Percentiles rank a stretch among this genome's conserved stretches.
Evolutionary conservation across 2,797 vertebrate genomes (phyloP).

Genomic region (Agapornis canus): DNA sequence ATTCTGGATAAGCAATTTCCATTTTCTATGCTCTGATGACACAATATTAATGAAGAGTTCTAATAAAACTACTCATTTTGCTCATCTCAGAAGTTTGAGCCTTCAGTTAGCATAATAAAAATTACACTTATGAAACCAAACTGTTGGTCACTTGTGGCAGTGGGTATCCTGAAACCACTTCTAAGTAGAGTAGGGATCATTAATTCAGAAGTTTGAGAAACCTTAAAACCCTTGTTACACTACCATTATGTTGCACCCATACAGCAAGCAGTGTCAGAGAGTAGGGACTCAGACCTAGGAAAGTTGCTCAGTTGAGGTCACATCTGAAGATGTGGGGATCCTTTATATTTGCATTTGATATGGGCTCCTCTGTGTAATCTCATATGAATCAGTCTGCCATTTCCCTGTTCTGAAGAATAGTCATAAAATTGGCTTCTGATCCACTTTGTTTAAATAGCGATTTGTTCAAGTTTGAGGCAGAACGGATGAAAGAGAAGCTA

Average conservation of each 20-base stretch:
- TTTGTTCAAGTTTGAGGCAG: not conserved
- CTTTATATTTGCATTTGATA: not conserved
- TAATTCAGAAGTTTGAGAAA: not conserved
- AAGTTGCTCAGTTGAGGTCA: not conserved
- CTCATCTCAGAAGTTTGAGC: slow-evolving; percentile 25
- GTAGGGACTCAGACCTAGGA: not conserved
- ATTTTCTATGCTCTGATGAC: slow-evolving; percentile 2
- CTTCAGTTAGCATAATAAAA: not conserved
- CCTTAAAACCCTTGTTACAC: not conserved
- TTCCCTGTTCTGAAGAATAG: not conserved
- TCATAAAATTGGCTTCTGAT: not conserved
- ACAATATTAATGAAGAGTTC: not conserved
- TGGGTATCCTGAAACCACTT: not conserved
- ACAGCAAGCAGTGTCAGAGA: not conserved
- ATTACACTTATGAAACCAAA: not conserved
- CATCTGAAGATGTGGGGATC: not conserved
- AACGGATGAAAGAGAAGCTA: not conserved
- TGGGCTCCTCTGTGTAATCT: not conserved
- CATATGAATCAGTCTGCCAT: not conserved
- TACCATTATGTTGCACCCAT: not conserved
- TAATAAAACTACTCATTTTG: slow-evolving; percentile 24
- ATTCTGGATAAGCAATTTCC: not conserved
- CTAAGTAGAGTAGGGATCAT: not conserved
- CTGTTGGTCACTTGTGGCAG: not conserved
- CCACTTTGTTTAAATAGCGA: not conserved